Evolutionary conservation across 2,888 invertebrate genomes (phyloP), one percentile per base, ranked within the genome.

Genomic region (Hirtodrosophila alboralis): DNA sequence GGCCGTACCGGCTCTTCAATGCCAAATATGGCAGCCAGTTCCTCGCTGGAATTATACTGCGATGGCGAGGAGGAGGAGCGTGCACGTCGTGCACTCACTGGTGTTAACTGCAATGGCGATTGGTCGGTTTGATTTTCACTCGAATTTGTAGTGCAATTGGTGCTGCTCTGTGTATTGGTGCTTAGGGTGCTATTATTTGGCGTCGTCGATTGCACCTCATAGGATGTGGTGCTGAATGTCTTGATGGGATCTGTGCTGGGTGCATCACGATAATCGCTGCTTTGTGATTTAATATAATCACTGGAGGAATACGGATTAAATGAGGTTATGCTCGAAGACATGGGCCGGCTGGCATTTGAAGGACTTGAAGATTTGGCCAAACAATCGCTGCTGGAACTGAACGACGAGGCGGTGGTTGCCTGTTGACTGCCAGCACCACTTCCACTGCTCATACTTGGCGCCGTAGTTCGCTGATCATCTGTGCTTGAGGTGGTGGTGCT

Each of bases 41-140:
- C 93, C 84, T 93, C 93, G 41, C 93, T 93, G 8, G 93, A 93
- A 87, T 93, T 93, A 83, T 93, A 93, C 87, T 93, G 93, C 53
- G 93, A 93, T 88, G 89, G 88, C 34, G 89, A 89, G 8, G 86
- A n/a, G n/a, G n/a, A 87, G 21, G 88, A 88, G 40, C 79, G 84
- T 21, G 33, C 45, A 0, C 74, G 43, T 4, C 64, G 64, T 28
- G 60, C 87, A 21, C 75, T 83, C 57, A 88, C 78, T 36, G 87
- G 87, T 13, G 88, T 89, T 60, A 87, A 61, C 66, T 88, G 87
- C 16, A 88, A 66, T 21, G 90, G 88, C 54, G 90, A 87, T 14
- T 48, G 67, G 36, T 63, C 41, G 57, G 43, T 64, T 52, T 48
- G 69, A 47, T 43, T 58, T 16, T 65, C 61, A 63, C 66, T 74